Base-by-base conservation (phyloP, 2,113 vertebrate genomes). In the Megaleporinus macrocephalus region DNA sequence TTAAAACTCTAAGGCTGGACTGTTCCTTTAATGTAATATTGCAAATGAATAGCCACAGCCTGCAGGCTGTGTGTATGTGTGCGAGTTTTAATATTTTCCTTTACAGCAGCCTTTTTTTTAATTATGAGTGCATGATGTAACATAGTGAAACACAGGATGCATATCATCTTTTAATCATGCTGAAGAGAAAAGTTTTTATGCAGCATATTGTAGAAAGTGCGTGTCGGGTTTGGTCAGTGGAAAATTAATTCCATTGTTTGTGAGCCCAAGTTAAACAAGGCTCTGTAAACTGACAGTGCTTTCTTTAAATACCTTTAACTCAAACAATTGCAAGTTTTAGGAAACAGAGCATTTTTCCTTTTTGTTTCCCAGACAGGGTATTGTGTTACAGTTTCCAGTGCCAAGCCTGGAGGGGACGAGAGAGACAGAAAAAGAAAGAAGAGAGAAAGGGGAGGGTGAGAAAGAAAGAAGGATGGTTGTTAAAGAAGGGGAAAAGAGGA, bases 41-140 rank as follows among this genome's bases (percentile, higher is more conserved):
- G 72, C 62, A 75, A 68, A 59, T 76, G 76, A 61, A 82, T 71
- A 77, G 27, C 63, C 41, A n/a, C 36, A 33, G 61, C 36, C 53
- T 82, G 51, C 73, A 29, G 24, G 36, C 5, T 78, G 0, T 41
- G 2, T 44, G 22, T 76, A 15, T 79, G 15, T 83, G 70, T 70
- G 68, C 72, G 61, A 71, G 57, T 49, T 44, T 70, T 70, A 70
- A 70, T 44, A 44, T 41, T 68, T 74, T 81, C 29, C 36, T 36
- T 72, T 73, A 27, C 53, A 73, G 75, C 63, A 70, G n/a, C 36
- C 13, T 84, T 76, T 26, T 51, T 70, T 74, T 74, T 71, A 73
- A 69, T 76, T 29, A 27, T 16, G 73, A 49, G 49, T 62, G 53
- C 63, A 81, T 84, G 85, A 86, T 86, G 82, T 71, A 86, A 86